These are phyloP conservation scores for Melanostoma scalare DNA, from an alignment of 2,888 invertebrate genomes.

Conservation along the genomic window DNA sequence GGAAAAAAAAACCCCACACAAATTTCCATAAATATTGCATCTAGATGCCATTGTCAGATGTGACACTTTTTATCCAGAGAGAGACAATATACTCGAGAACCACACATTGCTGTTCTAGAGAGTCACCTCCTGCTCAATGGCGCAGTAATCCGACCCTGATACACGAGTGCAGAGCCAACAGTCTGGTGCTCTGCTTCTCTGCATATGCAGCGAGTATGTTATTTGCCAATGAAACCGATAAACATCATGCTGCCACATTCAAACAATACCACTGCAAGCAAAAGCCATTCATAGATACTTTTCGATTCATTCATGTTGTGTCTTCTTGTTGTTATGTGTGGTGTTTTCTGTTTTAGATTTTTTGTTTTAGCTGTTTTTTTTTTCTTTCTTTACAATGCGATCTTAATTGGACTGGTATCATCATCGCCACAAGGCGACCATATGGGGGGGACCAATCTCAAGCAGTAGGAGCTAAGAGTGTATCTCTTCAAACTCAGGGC, in stretches of 20 bases:
- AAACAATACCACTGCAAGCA: slow-evolving; percentile 49
- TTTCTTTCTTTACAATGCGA: slow-evolving; percentile 28
- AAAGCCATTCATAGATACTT: slow-evolving; percentile 67
- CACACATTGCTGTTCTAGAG: slow-evolving; percentile 9
- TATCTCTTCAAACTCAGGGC: slow-evolving; percentile 15
- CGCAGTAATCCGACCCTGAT: slow-evolving; percentile 59
- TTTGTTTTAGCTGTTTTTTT: neutral
- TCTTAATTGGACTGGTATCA: slow-evolving; percentile 67
- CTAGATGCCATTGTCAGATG: slow-evolving; percentile 72
- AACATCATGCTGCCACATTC: slow-evolving; percentile 65
- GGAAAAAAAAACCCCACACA: slow-evolving; percentile 26
- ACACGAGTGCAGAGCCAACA: slow-evolving; percentile 40
- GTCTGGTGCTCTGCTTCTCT: slow-evolving; percentile 32
- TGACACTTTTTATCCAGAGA: slow-evolving; percentile 61
- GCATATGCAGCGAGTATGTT: slow-evolving; percentile 53
- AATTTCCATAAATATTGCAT: slow-evolving; percentile 71
- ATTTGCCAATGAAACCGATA: slow-evolving; percentile 71
- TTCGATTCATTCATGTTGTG: slow-evolving; percentile 66
- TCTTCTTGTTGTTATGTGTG: slow-evolving; percentile 14
- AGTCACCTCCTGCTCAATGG: slow-evolving; percentile 8
- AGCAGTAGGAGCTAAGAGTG: neutral
- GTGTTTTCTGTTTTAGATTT: slow-evolving; percentile 18
- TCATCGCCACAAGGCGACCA: slow-evolving; percentile 62
- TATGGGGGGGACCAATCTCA: slow-evolving; percentile 53
- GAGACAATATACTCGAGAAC: slow-evolving; percentile 56